Conservation (phyloP, 1,140 invertebrate genomes). For the Drosophila parabipectinata region DNA sequence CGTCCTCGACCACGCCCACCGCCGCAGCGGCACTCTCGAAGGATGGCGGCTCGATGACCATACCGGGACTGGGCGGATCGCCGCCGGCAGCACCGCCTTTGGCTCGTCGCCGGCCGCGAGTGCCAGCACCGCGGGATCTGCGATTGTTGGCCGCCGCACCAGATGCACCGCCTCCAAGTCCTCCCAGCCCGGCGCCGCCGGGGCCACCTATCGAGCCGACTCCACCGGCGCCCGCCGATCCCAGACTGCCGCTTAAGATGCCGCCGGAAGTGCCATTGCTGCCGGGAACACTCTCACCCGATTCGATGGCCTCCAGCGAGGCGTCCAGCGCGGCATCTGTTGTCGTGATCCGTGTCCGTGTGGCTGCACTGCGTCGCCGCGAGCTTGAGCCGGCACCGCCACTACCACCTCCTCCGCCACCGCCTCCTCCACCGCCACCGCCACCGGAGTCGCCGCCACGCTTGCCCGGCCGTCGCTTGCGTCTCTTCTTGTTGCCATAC, state of each 20-base stretch:
- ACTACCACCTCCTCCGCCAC: slow-evolving; percentile 22
- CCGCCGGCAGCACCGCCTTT: slow-evolving; percentile 40
- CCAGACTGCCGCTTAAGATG: slow-evolving; percentile 27
- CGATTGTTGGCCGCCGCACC: slow-evolving; percentile 27
- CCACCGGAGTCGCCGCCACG: slow-evolving; percentile 42
- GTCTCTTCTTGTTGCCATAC: slow-evolving; percentile 80
- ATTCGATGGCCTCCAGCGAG: slow-evolving; percentile 73
- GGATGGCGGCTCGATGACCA: slow-evolving; percentile 77
- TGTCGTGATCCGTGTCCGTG: slow-evolving; percentile 61
- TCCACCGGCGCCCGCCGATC: background rate
- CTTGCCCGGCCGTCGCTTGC: slow-evolving; percentile 75
- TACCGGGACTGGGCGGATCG: slow-evolving; percentile 70
- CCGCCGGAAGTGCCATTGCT: slow-evolving; percentile 34
- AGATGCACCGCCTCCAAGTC: slow-evolving; percentile 4
- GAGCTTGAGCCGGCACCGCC: slow-evolving; percentile 40
- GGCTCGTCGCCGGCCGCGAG: slow-evolving; percentile 70
- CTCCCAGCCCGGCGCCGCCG: slow-evolving; percentile 1
- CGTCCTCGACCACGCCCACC: slow-evolving; percentile 72
- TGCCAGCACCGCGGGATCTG: slow-evolving; percentile 65
- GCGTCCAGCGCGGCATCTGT: slow-evolving; percentile 69
- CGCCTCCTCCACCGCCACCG: slow-evolving; percentile 22
- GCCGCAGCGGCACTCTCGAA: slow-evolving; percentile 81
- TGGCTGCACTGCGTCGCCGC: slow-evolving; percentile 55
- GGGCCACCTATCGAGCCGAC: slow-evolving; percentile 1
- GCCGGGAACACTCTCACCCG: slow-evolving; percentile 49